A percentile compares a stretch with the other conserved stretches of the same genome.
Evolutionary conservation across 2,888 invertebrate genomes (phyloP).

Genomic region (Caradrina clavipalpis): DNA sequence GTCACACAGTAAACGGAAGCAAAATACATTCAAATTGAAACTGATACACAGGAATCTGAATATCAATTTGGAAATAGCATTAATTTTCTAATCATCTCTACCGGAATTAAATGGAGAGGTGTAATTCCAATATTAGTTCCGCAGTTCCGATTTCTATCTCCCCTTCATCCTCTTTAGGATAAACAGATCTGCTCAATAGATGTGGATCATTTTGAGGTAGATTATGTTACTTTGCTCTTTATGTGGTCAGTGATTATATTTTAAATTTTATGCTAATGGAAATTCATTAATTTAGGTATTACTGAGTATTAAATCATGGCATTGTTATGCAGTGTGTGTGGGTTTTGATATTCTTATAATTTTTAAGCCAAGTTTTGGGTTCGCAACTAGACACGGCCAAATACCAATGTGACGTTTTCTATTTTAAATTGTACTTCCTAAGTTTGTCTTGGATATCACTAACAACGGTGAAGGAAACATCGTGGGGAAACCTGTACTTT

Average conservation of each 20-base stretch:
- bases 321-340: too few relatives aligned
- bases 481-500: too few relatives aligned
- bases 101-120: constrained; percentile 10
- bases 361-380: too few relatives aligned
- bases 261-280: not conserved
- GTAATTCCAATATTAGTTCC: constrained; percentile 38
- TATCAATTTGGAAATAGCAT: constrained; percentile 36
- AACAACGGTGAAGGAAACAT: too few relatives aligned
- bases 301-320: too few relatives aligned
- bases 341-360: too few relatives aligned
- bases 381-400: too few relatives aligned
- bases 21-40: constrained; percentile 15
- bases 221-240: not conserved
- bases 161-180: constrained; percentile 7
- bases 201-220: not conserved
- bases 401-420: too few relatives aligned
- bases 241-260: too few relatives aligned
- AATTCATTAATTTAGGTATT: too few relatives aligned
- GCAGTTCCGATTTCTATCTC: constrained; percentile 26
- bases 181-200: not conserved
- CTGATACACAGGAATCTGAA: constrained; percentile 25
- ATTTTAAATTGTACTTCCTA: too few relatives aligned
- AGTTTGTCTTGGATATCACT: too few relatives aligned
- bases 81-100: constrained; percentile 29
- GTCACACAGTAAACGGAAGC: constrained; percentile 2